A percentile compares a stretch with the other conserved stretches of the same genome.
Evolutionary conservation across 2,888 invertebrate species (phyloP).

Genomic region (Brachynemurus nebulosus): DNA sequence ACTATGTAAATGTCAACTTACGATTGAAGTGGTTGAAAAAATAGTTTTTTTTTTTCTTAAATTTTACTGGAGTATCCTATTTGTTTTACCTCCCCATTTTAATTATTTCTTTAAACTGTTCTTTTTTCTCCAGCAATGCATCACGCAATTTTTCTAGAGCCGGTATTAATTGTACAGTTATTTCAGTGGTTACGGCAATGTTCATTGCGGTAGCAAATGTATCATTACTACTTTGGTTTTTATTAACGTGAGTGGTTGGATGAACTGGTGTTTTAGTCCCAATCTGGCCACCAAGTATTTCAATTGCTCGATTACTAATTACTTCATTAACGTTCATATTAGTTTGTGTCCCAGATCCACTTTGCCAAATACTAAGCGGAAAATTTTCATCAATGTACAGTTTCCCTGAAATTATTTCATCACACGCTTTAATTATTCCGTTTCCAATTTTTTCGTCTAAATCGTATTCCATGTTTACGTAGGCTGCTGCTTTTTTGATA

Average conservation of each 20-base stretch:
- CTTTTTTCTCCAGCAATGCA: slow-evolving; percentile 59
- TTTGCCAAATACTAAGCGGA: slow-evolving; percentile 98
- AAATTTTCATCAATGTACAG: slow-evolving; percentile 91
- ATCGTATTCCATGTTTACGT: slow-evolving; percentile 86
- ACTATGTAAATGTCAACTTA: no score
- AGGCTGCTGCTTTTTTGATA: slow-evolving; percentile 94
- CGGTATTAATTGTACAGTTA: slow-evolving; percentile 70
- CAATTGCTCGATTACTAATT: slow-evolving; percentile 73
- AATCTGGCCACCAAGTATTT: slow-evolving; percentile 72
- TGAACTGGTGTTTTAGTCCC: slow-evolving; percentile 93
- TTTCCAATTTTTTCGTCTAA: slow-evolving; percentile 76
- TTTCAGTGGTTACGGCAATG: slow-evolving; percentile 84
- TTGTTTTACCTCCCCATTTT: no score
- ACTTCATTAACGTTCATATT: slow-evolving; percentile 99
- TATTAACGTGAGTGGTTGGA: slow-evolving; percentile 99
- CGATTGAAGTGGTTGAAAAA: no score
- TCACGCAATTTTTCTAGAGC: slow-evolving; percentile 58
- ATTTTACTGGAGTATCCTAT: no score
- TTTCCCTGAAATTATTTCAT: slow-evolving; percentile 88
- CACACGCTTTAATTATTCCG: slow-evolving; percentile 80
- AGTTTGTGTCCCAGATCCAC: slow-evolving; percentile 96
- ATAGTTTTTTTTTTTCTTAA: no score
- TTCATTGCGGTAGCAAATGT: slow-evolving; percentile 99
- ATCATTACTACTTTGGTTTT: slow-evolving; percentile 96
- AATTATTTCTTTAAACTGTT: no score